Conservation (phyloP, 2,113 vertebrate species). For the Eulemur macaco region DNA sequence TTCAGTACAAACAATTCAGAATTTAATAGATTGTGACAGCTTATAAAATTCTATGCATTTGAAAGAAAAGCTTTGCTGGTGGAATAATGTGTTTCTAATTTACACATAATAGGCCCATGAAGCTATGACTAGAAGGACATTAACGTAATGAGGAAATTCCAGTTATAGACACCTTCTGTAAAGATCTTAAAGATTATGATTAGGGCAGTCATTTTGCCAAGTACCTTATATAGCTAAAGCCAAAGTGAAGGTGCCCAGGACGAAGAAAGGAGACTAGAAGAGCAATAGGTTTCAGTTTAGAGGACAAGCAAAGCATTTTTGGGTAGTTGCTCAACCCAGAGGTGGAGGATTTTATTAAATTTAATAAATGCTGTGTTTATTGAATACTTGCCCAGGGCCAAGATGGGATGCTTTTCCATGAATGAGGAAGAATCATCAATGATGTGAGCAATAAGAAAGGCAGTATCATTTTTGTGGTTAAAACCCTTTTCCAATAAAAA, state of each 20-base stretch:
- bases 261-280: slow-evolving; percentile 47
- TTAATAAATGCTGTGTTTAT: neutral
- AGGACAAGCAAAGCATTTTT: neutral
- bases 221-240: neutral
- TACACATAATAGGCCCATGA: slow-evolving; percentile 84
- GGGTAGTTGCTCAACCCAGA: neutral
- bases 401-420: no score
- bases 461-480: neutral
- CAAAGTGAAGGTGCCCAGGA: slow-evolving; percentile 47
- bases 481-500: neutral
- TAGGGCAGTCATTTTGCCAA: slow-evolving; percentile 69
- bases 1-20: slow-evolving; percentile 80
- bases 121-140: slow-evolving; percentile 82
- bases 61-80: slow-evolving; percentile 82
- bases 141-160: slow-evolving; percentile 79
- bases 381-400: neutral
- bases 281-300: neutral
- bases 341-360: neutral
- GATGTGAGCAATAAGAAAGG: neutral
- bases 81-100: slow-evolving; percentile 86
- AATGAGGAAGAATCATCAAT: neutral
- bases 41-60: slow-evolving; percentile 80
- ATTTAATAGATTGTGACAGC: slow-evolving; percentile 85
- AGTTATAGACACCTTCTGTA: slow-evolving; percentile 65
- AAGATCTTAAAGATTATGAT: slow-evolving; percentile 74